Percentiles rank a stretch among this genome's conserved stretches.
Conservation (phyloP, 2,113 vertebrate species). For the Todiramphus saurophagus region DNA sequence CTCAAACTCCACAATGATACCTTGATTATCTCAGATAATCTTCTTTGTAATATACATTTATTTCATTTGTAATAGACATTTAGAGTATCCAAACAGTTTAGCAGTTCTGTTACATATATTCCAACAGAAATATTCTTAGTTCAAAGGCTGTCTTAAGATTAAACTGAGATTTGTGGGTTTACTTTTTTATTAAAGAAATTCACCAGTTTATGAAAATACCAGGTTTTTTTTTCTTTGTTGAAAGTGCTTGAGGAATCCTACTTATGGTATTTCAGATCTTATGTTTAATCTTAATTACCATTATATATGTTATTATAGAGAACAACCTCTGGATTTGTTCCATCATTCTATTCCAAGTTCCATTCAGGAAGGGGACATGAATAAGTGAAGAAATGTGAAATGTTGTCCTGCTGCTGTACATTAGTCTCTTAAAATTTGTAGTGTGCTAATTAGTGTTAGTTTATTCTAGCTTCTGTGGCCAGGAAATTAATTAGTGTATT, state of each 20-base stretch:
- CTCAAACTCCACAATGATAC: not conserved
- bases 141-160: not conserved
- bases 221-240: not conserved
- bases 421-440: not conserved
- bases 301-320: not conserved
- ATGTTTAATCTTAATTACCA: slow-evolving; percentile 34
- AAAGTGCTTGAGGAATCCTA: not conserved
- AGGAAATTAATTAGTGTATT: not conserved
- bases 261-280: not conserved
- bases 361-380: not conserved
- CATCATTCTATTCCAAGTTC: slow-evolving; percentile 12
- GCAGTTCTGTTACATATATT: not conserved
- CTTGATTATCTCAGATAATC: not conserved
- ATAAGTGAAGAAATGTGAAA: not conserved
- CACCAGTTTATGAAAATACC: not conserved
- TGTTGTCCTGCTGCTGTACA: not conserved
- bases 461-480: not conserved
- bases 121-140: not conserved
- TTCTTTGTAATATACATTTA: not conserved
- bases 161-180: not conserved
- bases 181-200: not conserved
- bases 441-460: not conserved
- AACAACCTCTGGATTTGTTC: not conserved
- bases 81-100: not conserved
- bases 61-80: not conserved